phyloP scores from a whole-genome alignment of 2,113 vertebrate genomes.

The Chauna torquata region DNA sequence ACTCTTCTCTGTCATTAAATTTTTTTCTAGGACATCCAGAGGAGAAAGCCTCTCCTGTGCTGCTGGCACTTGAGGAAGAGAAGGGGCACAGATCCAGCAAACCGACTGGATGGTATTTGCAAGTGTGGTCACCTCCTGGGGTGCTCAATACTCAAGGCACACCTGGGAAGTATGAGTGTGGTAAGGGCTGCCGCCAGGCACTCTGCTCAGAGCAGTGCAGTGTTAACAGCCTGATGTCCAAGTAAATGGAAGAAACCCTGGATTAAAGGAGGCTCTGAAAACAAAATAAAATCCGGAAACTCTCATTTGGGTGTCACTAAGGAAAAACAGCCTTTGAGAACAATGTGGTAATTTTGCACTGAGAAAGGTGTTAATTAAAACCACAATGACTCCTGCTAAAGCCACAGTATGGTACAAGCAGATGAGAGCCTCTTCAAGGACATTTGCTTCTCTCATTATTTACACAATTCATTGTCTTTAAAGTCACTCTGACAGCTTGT shows the following conservation, averaged over 20 bases:
- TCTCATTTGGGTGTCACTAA: neutral
- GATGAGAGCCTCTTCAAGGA: neutral
- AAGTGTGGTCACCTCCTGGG: neutral
- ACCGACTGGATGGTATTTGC: neutral
- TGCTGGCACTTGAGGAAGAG: neutral
- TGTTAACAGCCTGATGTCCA: neutral
- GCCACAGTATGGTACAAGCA: neutral
- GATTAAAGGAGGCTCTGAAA: neutral
- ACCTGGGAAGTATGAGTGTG: neutral
- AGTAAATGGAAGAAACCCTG: neutral
- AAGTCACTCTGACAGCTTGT: neutral
- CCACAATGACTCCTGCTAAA: neutral
- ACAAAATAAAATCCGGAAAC: neutral
- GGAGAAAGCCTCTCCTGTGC: constrained; percentile 5
- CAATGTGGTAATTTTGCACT: neutral
- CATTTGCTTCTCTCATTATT: neutral
- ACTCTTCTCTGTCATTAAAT: neutral
- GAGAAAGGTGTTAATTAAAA: constrained; percentile 52
- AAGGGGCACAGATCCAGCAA: neutral
- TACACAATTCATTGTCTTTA: neutral
- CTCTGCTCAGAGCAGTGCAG: neutral
- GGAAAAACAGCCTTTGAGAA: neutral
- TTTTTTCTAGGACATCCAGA: neutral
- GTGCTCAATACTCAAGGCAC: fast-evolving
- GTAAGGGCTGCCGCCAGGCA: neutral